These are phyloP conservation scores for Onychomys torridus DNA, from an alignment of 2,797 vertebrate genomes.

Conservation along the genomic window DNA sequence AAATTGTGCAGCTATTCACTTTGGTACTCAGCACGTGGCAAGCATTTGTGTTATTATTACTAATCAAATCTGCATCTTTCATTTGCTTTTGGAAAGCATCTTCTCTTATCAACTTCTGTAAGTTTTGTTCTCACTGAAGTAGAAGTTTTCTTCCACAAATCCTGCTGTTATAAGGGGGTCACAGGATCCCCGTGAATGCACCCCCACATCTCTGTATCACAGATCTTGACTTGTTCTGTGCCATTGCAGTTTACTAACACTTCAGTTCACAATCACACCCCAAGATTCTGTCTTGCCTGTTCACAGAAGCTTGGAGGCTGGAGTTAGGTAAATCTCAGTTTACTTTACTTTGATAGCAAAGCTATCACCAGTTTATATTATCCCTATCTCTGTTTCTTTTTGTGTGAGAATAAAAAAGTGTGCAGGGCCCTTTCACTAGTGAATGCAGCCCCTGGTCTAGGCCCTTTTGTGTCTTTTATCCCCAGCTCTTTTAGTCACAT, in stretches of 20 bases:
- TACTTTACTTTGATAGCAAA: neutral
- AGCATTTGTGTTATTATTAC: neutral
- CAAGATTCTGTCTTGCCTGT: neutral
- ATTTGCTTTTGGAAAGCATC: neutral
- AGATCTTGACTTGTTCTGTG: neutral
- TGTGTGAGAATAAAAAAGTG: neutral
- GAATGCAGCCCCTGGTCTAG: neutral
- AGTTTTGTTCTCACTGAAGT: neutral
- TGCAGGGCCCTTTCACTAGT: neutral
- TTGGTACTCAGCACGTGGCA: neutral
- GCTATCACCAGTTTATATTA: neutral
- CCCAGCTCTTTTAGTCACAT: neutral
- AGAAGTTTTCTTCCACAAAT: slow-evolving; percentile 2
- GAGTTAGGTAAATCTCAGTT: neutral
- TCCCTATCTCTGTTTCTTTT: neutral
- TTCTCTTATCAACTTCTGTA: neutral
- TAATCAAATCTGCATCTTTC: neutral
- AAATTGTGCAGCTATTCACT: neutral
- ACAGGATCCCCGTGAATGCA: neutral
- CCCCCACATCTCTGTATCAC: neutral
- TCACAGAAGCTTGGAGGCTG: neutral
- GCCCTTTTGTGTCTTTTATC: neutral
- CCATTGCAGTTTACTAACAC: neutral
- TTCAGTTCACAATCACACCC: neutral
- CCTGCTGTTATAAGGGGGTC: neutral